Percentiles rank a stretch among this genome's conserved stretches.
These are phyloP conservation scores for Drosophila aldrichi DNA, from an alignment of 2,888 invertebrate species.

Conservation along the genomic window DNA sequence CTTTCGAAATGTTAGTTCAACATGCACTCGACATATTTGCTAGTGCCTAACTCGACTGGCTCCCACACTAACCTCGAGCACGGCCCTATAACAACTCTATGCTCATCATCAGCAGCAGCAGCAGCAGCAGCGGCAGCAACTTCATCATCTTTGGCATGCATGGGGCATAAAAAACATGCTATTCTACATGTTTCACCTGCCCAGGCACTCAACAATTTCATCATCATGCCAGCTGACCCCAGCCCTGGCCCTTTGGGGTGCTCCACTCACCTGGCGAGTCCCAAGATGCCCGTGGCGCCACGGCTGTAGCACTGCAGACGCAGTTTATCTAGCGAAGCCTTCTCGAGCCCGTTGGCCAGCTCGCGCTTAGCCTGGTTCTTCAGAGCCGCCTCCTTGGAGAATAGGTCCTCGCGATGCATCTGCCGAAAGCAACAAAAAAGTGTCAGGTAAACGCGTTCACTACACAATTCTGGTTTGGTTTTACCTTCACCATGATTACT, in stretches of 20 bases:
- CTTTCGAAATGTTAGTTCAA: constrained; percentile 78
- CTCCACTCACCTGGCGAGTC: constrained; percentile 91
- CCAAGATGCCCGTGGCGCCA: constrained; percentile 95
- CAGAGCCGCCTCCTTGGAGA: constrained; percentile 90
- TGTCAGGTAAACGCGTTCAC: too few species aligned
- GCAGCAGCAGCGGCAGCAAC: constrained; percentile 34
- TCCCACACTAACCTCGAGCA: background rate
- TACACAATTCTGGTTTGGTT: too few species aligned
- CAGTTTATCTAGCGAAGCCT: constrained; percentile 93
- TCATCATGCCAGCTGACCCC: constrained; percentile 34
- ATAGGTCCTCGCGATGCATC: constrained; percentile 78
- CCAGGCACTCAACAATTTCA: constrained; percentile 61
- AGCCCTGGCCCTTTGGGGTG: background rate
- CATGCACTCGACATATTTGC: constrained; percentile 79
- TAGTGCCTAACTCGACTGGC: constrained; percentile 48
- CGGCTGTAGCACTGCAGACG: constrained; percentile 93
- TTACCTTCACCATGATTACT: background rate
- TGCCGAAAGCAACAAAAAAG: constrained; percentile 12
- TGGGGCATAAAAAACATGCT: constrained; percentile 18
- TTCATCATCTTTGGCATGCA: constrained; percentile 23
- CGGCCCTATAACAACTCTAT: constrained; percentile 15
- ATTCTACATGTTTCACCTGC: constrained; percentile 27
- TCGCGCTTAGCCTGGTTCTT: constrained; percentile 91
- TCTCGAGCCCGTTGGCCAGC: constrained; percentile 87
- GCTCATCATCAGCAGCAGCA: constrained; percentile 5